These are phyloP conservation scores for Pagetopsis macropterus DNA, from an alignment of 2,797 vertebrate species.

Conservation along the genomic window DNA sequence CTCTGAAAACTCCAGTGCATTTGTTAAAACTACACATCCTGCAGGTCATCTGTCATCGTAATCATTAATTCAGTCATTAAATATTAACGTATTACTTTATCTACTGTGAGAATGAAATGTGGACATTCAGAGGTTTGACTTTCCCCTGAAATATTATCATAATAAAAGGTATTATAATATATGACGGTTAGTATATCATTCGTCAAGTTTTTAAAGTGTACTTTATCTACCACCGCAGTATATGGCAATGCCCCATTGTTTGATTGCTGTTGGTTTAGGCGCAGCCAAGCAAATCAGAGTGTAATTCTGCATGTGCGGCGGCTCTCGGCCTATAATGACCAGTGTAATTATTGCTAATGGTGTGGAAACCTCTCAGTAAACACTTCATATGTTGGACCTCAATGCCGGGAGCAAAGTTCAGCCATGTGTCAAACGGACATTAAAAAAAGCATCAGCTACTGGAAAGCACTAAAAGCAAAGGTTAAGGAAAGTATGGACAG, in stretches of 20 bases:
- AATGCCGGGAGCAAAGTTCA: slow-evolving; percentile 53
- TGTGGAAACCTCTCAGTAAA: slow-evolving; percentile 66
- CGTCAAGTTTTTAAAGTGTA: not conserved
- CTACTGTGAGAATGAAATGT: slow-evolving; percentile 15
- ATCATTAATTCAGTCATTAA: slow-evolving; percentile 44
- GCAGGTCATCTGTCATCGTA: slow-evolving; percentile 20
- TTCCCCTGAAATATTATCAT: too few relatives aligned
- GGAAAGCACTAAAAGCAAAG: slow-evolving; percentile 17
- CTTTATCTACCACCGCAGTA: slow-evolving; percentile 7
- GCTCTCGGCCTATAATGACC: slow-evolving; percentile 50
- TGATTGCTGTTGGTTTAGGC: slow-evolving; percentile 55
- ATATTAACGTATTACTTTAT: slow-evolving; percentile 2
- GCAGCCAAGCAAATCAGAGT: slow-evolving; percentile 49
- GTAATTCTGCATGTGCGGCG: slow-evolving; percentile 43
- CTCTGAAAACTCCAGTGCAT: slow-evolving; percentile 12
- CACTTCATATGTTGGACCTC: slow-evolving; percentile 47
- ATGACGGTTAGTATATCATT: not conserved
- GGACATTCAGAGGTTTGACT: not conserved
- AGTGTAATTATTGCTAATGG: slow-evolving; percentile 67
- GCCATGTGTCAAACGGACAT: slow-evolving; percentile 44
- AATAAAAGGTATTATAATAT: too few relatives aligned
- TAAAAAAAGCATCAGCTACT: slow-evolving; percentile 36
- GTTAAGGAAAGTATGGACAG: not conserved
- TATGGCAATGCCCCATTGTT: slow-evolving; percentile 30
- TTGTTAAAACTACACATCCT: slow-evolving; percentile 22